A percentile compares a stretch with the other conserved stretches of the same genome.
These are phyloP conservation scores for Aphidius colemani DNA, from an alignment of 2,888 invertebrate genomes.

Conservation along the genomic window DNA sequence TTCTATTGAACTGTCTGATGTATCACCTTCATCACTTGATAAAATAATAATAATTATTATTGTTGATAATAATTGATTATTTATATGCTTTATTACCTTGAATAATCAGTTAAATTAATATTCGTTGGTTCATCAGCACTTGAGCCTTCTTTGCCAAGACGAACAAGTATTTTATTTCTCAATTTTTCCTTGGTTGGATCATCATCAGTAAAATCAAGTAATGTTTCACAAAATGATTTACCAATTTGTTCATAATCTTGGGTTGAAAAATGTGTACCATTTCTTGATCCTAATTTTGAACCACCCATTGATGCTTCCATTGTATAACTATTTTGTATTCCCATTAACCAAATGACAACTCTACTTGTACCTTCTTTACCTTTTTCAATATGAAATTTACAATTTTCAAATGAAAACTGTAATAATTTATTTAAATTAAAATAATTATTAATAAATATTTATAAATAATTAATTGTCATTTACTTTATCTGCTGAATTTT, in stretches of 20 bases:
- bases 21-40: constrained; percentile 74
- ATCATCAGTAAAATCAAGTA: constrained; percentile 88
- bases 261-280: constrained; percentile 83
- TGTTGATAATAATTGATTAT: constrained; percentile 6
- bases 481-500: constrained; percentile 88
- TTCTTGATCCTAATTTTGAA: constrained; percentile 79
- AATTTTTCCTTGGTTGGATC: constrained; percentile 82
- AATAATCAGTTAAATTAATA: constrained; percentile 84
- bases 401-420: constrained; percentile 91
- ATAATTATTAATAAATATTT: not conserved
- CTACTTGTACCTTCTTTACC: constrained; percentile 94
- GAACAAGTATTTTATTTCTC: constrained; percentile 78
- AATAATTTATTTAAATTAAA: constrained; percentile 45
- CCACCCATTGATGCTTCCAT: constrained; percentile 96
- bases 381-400: constrained; percentile 91
- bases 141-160: constrained; percentile 80
- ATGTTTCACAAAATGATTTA: constrained; percentile 88
- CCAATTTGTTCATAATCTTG: constrained; percentile 83
- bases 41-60: not conserved
- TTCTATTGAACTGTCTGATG: constrained; percentile 74
- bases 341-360: constrained; percentile 94
- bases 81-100: constrained; percentile 67
- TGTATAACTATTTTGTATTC: constrained; percentile 91
- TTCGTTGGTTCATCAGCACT: constrained; percentile 88
- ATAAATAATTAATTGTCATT: not conserved